Base-by-base conservation (phyloP, 1,140 invertebrate genomes). In the Nebria ingens region DNA sequence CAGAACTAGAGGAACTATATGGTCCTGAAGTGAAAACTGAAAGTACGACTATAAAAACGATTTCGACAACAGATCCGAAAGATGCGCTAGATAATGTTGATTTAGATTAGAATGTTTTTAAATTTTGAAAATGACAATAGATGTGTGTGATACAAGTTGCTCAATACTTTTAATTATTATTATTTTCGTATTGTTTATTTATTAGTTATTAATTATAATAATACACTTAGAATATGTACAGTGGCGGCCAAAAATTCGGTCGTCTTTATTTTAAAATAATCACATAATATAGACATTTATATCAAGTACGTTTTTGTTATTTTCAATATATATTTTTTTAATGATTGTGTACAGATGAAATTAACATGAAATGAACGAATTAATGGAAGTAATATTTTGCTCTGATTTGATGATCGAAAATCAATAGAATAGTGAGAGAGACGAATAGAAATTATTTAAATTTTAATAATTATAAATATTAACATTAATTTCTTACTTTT, bases 11-110 rank as follows among this genome's bases (percentile, higher is more conserved):
- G 9, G 40, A 45, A 45, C 17, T 45, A 45, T 45, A 45, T 17
- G 40, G 40, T n/a, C 6, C 25, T n/a, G 25, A n/a, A 6, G n/a
- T n/a, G 17, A 45, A 45, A 45, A 9, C 40, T 17, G 17, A 17
- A 12, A 45, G 3, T 45, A 45, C 40, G 17, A 54, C 53, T 19
- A n/a, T 9, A 9, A 54, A 42, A 38, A 13, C 29, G 6, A 25
- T 20, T 20, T 25, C 52, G 3, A 54, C 53, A 2, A 54, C 53
- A 40, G 21, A 21, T 4, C 2, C 34, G n/a, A 54, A 54, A 21
- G 53, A 54, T 40, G 53, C 53, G 12, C 20, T 54, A 20, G 53
- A 54, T 42, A 54, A 54, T 40, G 53, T 54, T 2, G 53, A 54
- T 17, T 25, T 54, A 34, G 53, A 54, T 2, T 21, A 54, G 34